These are phyloP conservation scores for Metacarcinus magister DNA, from an alignment of 2,888 invertebrate genomes.

Conservation along the genomic window DNA sequence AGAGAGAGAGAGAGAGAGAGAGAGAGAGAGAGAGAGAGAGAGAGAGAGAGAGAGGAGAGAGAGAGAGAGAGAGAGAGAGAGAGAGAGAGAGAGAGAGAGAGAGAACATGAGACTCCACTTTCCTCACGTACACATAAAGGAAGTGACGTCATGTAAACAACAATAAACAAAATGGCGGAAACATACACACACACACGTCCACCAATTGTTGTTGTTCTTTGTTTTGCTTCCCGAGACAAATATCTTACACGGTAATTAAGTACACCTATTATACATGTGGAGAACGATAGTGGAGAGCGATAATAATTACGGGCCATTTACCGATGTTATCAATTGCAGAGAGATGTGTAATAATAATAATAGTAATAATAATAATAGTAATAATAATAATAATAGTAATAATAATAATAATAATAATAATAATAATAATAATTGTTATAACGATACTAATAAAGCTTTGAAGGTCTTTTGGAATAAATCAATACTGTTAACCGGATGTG, in stretches of 20 bases:
- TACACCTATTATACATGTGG: neutral
- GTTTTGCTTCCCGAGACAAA: neutral
- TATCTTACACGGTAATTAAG: slow-evolving; percentile 1
- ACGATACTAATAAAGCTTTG: neutral
- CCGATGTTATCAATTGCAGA: neutral
- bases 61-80: slow-evolving; percentile 21
- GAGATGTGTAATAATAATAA: neutral
- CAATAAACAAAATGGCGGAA: neutral
- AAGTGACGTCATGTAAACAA: slow-evolving; percentile 1
- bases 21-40: neutral
- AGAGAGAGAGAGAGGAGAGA: slow-evolving; percentile 53
- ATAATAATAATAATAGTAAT: too few relatives aligned
- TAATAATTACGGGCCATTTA: neutral
- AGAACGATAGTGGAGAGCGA: neutral
- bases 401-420: too few relatives aligned
- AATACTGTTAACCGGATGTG: neutral
- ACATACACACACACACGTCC: neutral
- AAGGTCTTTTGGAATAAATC: neutral
- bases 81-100: slow-evolving; percentile 55
- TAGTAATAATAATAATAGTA: too few relatives aligned
- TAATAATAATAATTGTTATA: too few relatives aligned
- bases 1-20: neutral
- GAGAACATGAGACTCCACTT: neutral
- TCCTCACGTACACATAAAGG: slow-evolving; percentile 4
- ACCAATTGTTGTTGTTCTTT: neutral